These are phyloP conservation scores for Cinclus mexicanus DNA, from an alignment of 2,113 vertebrate genomes.

Conservation along the genomic window DNA sequence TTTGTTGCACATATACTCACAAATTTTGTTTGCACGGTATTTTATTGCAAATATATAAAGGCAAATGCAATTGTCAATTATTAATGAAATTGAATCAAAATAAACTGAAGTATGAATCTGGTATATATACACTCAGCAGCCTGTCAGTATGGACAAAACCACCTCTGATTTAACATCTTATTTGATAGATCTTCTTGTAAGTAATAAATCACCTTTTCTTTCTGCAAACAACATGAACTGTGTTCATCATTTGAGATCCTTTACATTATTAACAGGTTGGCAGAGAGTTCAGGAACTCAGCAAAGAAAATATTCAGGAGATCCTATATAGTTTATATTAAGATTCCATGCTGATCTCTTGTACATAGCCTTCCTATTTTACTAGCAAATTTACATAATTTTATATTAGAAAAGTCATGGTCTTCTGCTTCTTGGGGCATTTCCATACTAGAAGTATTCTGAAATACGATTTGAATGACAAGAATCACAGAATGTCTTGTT, in stretches of 20 bases:
- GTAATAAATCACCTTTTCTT: background rate
- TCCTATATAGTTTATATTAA: background rate
- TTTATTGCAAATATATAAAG: conserved; percentile 18
- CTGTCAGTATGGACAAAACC: background rate
- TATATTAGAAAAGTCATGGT: background rate
- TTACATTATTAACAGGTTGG: background rate
- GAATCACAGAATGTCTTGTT: background rate
- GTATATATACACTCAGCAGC: background rate
- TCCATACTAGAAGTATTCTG: background rate
- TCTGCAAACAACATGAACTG: background rate
- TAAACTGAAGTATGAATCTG: background rate
- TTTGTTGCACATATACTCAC: background rate
- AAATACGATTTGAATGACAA: background rate
- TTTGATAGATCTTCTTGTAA: background rate
- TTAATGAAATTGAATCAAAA: background rate
- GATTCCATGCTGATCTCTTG: background rate
- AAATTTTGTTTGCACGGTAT: conserved; percentile 20
- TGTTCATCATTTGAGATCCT: background rate
- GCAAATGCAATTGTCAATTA: conserved; percentile 17
- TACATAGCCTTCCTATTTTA: background rate
- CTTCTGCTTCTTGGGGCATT: background rate
- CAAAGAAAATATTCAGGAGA: background rate
- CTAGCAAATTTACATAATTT: background rate
- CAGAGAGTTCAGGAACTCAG: background rate
- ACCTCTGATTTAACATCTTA: background rate